phyloP scores from a whole-genome alignment of 2,797 vertebrate species.

The Notolabrus celidotus region DNA sequence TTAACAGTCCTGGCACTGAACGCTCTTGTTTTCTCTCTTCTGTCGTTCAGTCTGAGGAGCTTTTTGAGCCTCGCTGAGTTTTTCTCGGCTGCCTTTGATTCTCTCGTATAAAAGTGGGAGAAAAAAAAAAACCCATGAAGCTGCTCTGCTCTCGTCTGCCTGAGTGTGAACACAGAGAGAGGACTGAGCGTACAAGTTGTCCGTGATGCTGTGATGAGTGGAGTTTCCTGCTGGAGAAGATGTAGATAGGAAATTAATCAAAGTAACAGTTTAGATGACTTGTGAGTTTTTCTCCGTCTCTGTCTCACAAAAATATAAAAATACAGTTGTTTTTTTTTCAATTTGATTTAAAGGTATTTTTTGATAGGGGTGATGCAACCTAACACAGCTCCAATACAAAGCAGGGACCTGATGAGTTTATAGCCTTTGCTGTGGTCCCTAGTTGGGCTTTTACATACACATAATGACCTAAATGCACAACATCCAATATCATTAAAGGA shows the following conservation, averaged over 20 bases:
- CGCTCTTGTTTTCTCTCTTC: conserved; percentile 48
- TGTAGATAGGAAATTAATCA: conserved; percentile 52
- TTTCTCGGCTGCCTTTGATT: conserved; percentile 68
- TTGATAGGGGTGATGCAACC: no score
- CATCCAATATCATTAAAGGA: no score
- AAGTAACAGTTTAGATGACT: conserved; percentile 42
- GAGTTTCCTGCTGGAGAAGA: conserved; percentile 43
- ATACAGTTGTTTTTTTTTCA: no score
- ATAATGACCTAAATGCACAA: no score
- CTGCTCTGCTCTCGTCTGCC: conserved; percentile 54
- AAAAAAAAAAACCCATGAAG: conserved; percentile 40
- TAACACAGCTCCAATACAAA: no score
- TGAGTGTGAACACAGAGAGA: conserved; percentile 23
- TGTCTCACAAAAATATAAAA: conserved; percentile 17
- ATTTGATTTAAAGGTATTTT: no score
- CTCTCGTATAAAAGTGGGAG: conserved; percentile 29
- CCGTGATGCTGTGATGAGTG: conserved; percentile 53
- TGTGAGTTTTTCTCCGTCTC: background rate
- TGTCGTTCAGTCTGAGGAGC: conserved; percentile 35
- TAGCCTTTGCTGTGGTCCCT: no score
- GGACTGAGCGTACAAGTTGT: conserved; percentile 40
- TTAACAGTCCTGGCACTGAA: conserved; percentile 55
- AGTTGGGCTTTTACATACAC: no score
- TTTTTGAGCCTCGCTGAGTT: conserved; percentile 51
- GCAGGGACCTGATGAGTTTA: no score